phyloP scores from a whole-genome alignment of 1,140 invertebrate genomes.

The Diorhabda sublineata region DNA sequence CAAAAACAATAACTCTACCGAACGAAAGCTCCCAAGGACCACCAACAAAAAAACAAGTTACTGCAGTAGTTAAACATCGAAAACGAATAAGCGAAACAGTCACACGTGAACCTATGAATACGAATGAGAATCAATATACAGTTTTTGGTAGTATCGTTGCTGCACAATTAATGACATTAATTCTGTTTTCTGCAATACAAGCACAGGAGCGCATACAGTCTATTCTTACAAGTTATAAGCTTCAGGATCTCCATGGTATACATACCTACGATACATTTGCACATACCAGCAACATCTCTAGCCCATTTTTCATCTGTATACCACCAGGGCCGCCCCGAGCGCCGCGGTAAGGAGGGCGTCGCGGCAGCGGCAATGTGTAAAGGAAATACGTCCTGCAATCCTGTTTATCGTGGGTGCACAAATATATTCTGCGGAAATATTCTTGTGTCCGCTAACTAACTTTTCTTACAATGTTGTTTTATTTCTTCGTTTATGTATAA shows the following conservation, averaged over 20 bases:
- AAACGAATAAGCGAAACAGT: conserved; percentile 7
- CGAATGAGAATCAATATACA: too few species aligned
- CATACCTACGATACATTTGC: too few species aligned
- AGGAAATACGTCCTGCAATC: too few species aligned
- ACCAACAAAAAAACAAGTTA: conserved; percentile 14
- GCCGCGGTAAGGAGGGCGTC: too few species aligned
- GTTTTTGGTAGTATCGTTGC: background rate
- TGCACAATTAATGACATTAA: conserved; percentile 19
- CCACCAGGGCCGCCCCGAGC: background rate
- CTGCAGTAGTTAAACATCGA: conserved; percentile 7
- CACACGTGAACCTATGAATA: too few species aligned
- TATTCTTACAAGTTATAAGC: conserved; percentile 14
- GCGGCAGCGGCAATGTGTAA: too few species aligned
- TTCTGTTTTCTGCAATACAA: conserved; percentile 16
- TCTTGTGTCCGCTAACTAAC: too few species aligned
- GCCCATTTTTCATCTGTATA: background rate
- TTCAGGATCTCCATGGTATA: conserved; percentile 14
- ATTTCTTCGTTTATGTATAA: too few species aligned
- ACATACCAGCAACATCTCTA: background rate
- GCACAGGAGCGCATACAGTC: conserved; percentile 15
- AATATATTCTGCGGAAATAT: too few species aligned
- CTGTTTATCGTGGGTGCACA: too few species aligned
- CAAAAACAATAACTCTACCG: background rate
- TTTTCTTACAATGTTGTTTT: too few species aligned
- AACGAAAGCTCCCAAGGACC: conserved; percentile 6